Evolutionary conservation across 2,113 vertebrate species (phyloP).

Genomic region (Cryptotis parvus): DNA sequence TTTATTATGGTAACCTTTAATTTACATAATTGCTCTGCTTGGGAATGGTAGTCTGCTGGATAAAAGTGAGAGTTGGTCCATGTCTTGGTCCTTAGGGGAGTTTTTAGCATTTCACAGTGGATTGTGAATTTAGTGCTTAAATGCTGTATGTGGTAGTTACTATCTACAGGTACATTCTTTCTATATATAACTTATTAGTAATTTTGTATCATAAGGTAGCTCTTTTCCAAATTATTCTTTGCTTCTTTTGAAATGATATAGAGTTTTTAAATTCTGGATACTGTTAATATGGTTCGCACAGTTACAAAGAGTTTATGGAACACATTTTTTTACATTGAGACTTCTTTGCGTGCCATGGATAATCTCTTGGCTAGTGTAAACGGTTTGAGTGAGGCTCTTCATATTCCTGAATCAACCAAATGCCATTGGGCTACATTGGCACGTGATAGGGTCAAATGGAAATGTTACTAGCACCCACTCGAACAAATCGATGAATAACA

Average conservation of each 20-base stretch:
- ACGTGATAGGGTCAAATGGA: too few species aligned
- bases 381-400: too few species aligned
- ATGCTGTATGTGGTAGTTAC: background rate
- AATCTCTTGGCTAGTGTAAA: background rate
- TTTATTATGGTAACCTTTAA: background rate
- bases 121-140: background rate
- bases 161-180: background rate
- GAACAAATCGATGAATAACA: too few species aligned
- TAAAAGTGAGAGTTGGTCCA: background rate
- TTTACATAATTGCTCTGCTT: background rate
- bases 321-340: background rate
- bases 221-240: background rate
- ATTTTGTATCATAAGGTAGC: background rate
- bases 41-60: background rate
- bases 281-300: background rate
- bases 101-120: background rate
- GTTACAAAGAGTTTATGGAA: background rate
- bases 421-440: too few species aligned
- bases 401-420: too few species aligned
- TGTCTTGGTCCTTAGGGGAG: background rate
- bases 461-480: too few species aligned
- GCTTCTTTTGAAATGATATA: background rate
- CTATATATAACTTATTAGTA: background rate
- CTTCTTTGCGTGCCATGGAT: background rate
- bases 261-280: background rate